Conservation (phyloP, 2,888 invertebrate genomes). For the Athalia cordata region DNA sequence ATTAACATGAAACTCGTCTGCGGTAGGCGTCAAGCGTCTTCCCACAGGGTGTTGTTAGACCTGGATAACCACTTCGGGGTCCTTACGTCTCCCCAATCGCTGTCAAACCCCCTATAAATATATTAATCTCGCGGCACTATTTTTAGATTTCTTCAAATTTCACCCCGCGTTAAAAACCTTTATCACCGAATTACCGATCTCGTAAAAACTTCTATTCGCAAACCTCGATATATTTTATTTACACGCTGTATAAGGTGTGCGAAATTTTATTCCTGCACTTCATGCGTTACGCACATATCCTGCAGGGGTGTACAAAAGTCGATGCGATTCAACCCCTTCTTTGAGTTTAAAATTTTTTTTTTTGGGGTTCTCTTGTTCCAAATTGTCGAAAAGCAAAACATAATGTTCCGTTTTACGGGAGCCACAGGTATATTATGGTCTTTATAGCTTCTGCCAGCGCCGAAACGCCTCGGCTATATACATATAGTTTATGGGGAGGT, state of each 20-base stretch:
- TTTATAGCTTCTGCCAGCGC: neutral
- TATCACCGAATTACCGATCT: no score
- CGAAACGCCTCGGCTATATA: slow-evolving; percentile 47
- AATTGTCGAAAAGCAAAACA: slow-evolving; percentile 2
- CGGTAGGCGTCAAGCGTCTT: slow-evolving; percentile 35
- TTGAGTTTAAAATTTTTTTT: neutral
- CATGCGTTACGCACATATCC: no score
- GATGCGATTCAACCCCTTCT: neutral
- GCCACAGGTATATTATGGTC: slow-evolving; percentile 37
- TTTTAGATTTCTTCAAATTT: neutral
- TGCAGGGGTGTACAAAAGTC: no score
- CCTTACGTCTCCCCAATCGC: slow-evolving; percentile 28
- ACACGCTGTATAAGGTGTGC: no score
- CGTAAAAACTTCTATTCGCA: no score
- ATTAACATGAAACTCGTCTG: slow-evolving; percentile 33
- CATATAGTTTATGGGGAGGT: slow-evolving; percentile 52
- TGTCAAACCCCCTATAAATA: slow-evolving; percentile 12
- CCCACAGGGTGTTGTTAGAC: slow-evolving; percentile 42
- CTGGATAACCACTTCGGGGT: slow-evolving; percentile 43
- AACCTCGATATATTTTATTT: no score
- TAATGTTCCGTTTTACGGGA: neutral
- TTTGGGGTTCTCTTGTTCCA: neutral
- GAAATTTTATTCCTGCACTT: no score
- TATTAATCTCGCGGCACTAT: neutral
- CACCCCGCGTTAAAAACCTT: no score